Percentiles rank a stretch among this genome's conserved stretches.
phyloP scores from a whole-genome alignment of 2,797 vertebrate species.

The Parambassis ranga region DNA sequence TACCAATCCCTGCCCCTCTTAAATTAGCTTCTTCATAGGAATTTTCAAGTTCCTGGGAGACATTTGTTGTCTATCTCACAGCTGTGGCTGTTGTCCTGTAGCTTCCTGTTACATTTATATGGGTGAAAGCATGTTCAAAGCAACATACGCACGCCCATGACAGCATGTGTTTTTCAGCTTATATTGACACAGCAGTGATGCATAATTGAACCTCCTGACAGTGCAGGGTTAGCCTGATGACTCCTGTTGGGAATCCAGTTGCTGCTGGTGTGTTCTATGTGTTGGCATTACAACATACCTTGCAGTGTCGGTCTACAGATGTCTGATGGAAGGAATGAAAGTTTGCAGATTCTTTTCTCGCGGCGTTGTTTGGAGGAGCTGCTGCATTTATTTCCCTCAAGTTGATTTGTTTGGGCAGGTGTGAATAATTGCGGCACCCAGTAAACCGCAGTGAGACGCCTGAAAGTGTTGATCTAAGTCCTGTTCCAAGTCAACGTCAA shows the following conservation, averaged over 20 bases:
- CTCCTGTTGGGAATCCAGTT: constrained; percentile 6
- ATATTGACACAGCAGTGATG: background rate
- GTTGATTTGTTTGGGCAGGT: constrained; percentile 14
- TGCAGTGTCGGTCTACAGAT: background rate
- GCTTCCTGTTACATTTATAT: too few relatives aligned
- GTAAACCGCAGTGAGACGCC: background rate
- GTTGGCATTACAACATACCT: background rate
- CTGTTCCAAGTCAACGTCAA: background rate
- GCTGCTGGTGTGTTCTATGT: background rate
- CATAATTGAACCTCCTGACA: constrained; percentile 1
- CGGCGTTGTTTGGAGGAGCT: background rate
- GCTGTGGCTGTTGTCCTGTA: too few relatives aligned
- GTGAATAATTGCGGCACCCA: constrained; percentile 12
- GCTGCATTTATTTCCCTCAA: background rate
- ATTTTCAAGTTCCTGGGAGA: background rate
- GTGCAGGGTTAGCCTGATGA: background rate
- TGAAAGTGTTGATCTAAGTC: background rate
- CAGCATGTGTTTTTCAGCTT: constrained; percentile 12
- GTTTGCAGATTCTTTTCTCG: background rate
- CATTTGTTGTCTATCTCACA: background rate
- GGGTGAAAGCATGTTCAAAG: background rate
- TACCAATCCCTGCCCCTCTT: constrained; percentile 15
- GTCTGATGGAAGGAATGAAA: background rate
- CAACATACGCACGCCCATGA: background rate
- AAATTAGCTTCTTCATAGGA: background rate